phyloP scores from a whole-genome alignment of 1,140 invertebrate species.

The Meteorus sp. region DNA sequence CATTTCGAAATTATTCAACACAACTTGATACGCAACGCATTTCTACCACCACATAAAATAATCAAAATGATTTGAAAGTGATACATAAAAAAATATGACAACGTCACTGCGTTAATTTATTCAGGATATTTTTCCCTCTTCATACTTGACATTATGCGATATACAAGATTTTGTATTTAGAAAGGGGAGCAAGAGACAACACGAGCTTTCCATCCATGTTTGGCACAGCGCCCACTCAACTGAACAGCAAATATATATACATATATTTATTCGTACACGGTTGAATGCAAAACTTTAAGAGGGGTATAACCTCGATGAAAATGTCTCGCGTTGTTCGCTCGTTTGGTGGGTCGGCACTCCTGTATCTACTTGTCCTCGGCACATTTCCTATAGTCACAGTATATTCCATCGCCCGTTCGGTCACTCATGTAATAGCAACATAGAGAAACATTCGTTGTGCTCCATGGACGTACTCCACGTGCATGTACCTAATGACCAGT shows the following conservation, averaged over 20 bases:
- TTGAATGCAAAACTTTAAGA: conserved; percentile 15
- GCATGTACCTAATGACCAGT: conserved; percentile 21
- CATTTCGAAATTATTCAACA: not conserved
- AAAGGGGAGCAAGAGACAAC: not conserved
- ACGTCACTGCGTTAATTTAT: conserved; percentile 1
- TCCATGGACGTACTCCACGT: conserved; percentile 8
- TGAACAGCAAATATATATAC: not conserved
- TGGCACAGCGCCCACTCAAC: conserved; percentile 9
- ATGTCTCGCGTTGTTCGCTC: conserved; percentile 15
- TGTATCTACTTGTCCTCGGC: not conserved
- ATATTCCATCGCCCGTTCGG: not conserved
- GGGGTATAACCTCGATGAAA: conserved; percentile 16
- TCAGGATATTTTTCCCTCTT: conserved; percentile 11
- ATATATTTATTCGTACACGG: not conserved
- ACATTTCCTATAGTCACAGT: not conserved
- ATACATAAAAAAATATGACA: not conserved
- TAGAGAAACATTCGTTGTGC: conserved; percentile 16
- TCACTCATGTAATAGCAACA: not conserved
- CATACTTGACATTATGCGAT: too few species aligned
- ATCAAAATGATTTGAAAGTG: not conserved
- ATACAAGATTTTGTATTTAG: conserved; percentile 6
- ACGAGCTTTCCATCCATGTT: not conserved
- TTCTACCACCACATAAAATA: too few species aligned
- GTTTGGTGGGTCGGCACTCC: conserved; percentile 10
- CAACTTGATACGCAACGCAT: not conserved